Base-by-base conservation (phyloP, 2,888 invertebrate species). In the Hypercompe scribonia region DNA sequence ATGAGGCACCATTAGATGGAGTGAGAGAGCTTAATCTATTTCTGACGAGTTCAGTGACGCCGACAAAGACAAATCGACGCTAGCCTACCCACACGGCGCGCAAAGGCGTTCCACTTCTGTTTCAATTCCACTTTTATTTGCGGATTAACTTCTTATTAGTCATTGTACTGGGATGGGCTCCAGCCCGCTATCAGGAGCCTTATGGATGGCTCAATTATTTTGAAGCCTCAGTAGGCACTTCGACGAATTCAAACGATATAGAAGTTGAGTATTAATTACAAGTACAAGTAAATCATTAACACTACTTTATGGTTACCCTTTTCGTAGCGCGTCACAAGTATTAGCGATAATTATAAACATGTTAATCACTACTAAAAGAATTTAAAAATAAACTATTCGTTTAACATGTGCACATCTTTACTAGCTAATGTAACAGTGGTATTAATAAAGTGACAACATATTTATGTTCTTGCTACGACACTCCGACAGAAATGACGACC, bases 31-130 rank as follows among this genome's bases (percentile, higher is more conserved):
- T 95, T 95, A 95, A 95, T 95, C 95, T 95, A 95, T 95, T 95
- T 95, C 95, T 95, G 95, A 95, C 95, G 95, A 95, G 95, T 95
- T 95, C 94, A 95, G 94, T 94, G 95, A 95, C 95, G 95, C 95
- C 94, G 95, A 95, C 95, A 94, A 93, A 94, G 95, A 95, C 95
- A 94, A 95, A 95, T 95, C 94, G 95, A 94, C 94, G 94, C 93
- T 94, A 93, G 95, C 94, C 93, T 95, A 95, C 95, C 94, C 95
- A 95, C 95, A 95, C 95, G 94, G 94, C 94, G 92, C 87, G 92
- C 87, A 85, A 93, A 94, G 93, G 93, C 93, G 94, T 90, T 89
- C 92, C 93, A 94, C 94, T 95, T 95, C 95, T 95, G 95, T 95
- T 95, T 95, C 95, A 95, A 95, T 95, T 95, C 93, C 93, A 95